These are phyloP conservation scores for Patiria miniata DNA, from an alignment of 35 echinoderm and acorn worm species.

Conservation along the genomic window DNA sequence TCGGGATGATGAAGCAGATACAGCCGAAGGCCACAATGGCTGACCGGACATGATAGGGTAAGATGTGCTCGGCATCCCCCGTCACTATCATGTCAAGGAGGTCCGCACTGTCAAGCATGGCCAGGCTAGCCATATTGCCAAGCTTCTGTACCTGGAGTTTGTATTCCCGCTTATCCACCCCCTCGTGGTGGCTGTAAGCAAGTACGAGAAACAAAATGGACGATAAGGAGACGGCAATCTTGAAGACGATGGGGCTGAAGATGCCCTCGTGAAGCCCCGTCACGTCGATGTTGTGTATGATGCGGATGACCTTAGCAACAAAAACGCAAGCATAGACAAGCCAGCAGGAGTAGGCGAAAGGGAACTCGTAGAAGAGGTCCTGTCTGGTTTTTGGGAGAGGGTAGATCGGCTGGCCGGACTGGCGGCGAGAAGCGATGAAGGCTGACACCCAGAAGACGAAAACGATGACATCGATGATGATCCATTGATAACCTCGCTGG, in stretches of 20 bases:
- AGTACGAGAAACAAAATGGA: conserved; percentile 67
- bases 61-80: not conserved
- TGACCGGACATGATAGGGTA: conserved; percentile 37
- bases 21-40: conserved; percentile 75
- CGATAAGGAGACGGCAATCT: conserved; percentile 78
- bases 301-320: conserved; percentile 60
- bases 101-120: conserved; percentile 80
- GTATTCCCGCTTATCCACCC: conserved; percentile 61
- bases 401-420: conserved; percentile 33
- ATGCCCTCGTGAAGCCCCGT: conserved; percentile 43
- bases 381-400: conserved; percentile 48
- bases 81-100: conserved; percentile 68
- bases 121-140: conserved; percentile 58
- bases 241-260: conserved; percentile 67
- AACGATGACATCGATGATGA: conserved; percentile 63
- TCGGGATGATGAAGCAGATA: conserved; percentile 76
- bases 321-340: conserved; percentile 76
- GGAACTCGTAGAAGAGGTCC: conserved; percentile 62
- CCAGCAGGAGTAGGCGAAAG: conserved; percentile 81
- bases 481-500: conserved; percentile 71
- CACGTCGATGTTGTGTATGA: conserved; percentile 57
- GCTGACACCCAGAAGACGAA: conserved; percentile 60
- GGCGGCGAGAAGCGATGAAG: conserved; percentile 53
- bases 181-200: conserved; percentile 82
- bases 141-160: conserved; percentile 73